Base-by-base conservation (phyloP, 2,888 invertebrate species). In the Ornithoptera alexandrae region DNA sequence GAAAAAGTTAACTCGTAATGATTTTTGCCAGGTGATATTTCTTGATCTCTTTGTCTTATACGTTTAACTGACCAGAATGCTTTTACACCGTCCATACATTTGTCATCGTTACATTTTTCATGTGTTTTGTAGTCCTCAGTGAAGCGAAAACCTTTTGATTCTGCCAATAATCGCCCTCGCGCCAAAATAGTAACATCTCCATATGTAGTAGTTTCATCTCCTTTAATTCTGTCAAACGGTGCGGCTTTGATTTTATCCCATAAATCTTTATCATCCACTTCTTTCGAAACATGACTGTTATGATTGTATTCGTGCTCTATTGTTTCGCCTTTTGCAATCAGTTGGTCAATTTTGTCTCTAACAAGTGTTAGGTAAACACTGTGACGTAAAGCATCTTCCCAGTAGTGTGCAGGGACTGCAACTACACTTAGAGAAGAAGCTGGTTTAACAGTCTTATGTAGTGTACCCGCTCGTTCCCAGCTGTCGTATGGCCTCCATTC, bases 21-120 rank as follows among this genome's bases (percentile, higher is more conserved):
- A 74, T 92, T 89, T 75, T 91, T 93, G 6, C 89, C 92, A 1
- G 84, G 87, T 56, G 84, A 75, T 2, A 79, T 90, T 85, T 80
- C 92, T 1, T 84, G 81, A 75, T 94, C 94, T 69, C 94, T 91
- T 81, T 96, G 96, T 59, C 95, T 87, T 66, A 95, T 93, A 66
- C 95, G 93, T 83, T 95, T 95, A 5, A 96, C 95, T 0, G 94
- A 94, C 96, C 96, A 96, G 69, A 94, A 82, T 0, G 95, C 95
- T 77, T 94, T 89, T 6, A 94, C 89, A 53, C 88, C 89, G 72
- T 93, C 90, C 74, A 86, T 89, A 72, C 94, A 94, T 73, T 90
- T 90, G 42, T 93, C 91, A 59, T 92, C 81, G 30, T 72, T 75
- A 75, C 91, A 91, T 70, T 85, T 88, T 59, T 84, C 82, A 71